Conservation (phyloP, 2,888 invertebrate species). For the Agapetus fuscipes region DNA sequence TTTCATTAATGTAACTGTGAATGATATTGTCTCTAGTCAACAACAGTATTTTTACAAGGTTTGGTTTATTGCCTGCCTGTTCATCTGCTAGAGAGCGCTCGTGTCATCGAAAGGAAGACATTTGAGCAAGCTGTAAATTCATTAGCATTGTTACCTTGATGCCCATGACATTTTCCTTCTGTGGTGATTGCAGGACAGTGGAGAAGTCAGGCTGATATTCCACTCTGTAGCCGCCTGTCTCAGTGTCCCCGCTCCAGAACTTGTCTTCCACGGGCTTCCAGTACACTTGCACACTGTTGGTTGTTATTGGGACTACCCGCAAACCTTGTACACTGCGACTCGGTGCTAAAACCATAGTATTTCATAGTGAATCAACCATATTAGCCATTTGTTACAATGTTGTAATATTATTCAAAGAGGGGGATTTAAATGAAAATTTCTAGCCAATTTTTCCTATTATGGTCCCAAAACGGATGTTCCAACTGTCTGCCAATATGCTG, state of each 20-base stretch:
- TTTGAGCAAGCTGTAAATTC: too few relatives aligned
- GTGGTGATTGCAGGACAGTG: conserved; percentile 70
- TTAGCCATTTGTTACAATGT: neutral
- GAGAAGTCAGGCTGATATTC: conserved; percentile 88
- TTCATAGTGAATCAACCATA: conserved; percentile 1
- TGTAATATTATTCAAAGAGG: neutral
- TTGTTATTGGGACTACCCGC: conserved; percentile 87
- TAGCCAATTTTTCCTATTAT: too few relatives aligned
- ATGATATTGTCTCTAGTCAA: too few relatives aligned
- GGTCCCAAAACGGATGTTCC: too few relatives aligned
- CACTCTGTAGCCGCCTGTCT: conserved; percentile 81
- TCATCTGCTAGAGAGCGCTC: too few relatives aligned
- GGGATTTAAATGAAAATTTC: neutral
- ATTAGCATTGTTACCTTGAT: conserved; percentile 58
- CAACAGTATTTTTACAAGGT: too few relatives aligned
- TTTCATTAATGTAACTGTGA: too few relatives aligned
- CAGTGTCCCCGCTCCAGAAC: conserved; percentile 82
- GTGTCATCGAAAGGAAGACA: too few relatives aligned
- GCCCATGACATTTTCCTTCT: conserved; percentile 75
- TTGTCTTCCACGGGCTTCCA: conserved; percentile 74
- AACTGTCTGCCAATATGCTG: too few relatives aligned
- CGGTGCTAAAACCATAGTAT: conserved; percentile 53
- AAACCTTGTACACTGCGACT: conserved; percentile 71
- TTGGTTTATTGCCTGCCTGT: too few relatives aligned
- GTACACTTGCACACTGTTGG: conserved; percentile 85